Conservation (phyloP, 2,888 invertebrate species). For the Proisotoma minuta region DNA sequence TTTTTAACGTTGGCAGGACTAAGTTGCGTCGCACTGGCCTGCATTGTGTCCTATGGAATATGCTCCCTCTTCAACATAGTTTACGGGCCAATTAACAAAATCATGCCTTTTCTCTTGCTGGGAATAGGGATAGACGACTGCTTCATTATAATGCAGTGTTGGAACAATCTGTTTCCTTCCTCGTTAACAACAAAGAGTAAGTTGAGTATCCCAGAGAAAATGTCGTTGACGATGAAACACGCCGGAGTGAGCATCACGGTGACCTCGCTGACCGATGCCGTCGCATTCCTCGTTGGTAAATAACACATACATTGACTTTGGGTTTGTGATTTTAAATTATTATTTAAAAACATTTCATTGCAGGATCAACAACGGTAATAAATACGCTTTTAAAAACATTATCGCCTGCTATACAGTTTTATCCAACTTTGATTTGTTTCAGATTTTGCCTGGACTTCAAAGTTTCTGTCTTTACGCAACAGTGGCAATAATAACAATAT, state of each 20-base stretch:
- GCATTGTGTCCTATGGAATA: conserved; percentile 65
- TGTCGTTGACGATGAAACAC: conserved; percentile 68
- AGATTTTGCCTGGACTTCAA: conserved; percentile 72
- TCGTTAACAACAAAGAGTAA: conserved; percentile 11
- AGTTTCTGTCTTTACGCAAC: conserved; percentile 79
- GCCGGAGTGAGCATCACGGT: conserved; percentile 78
- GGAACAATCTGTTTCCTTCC: conserved; percentile 57
- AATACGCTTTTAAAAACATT: background rate
- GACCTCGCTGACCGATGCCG: conserved; percentile 75
- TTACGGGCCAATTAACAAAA: conserved; percentile 75
- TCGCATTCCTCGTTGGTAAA: conserved; percentile 61
- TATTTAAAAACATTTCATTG: background rate
- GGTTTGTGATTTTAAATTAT: background rate
- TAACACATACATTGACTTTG: background rate
- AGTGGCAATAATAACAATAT: conserved; percentile 68
- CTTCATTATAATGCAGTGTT: conserved; percentile 75
- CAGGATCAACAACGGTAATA: conserved; percentile 68
- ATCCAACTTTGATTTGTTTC: conserved; percentile 14
- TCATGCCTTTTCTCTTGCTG: conserved; percentile 73
- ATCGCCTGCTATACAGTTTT: conserved; percentile 40
- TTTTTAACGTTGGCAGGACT: conserved; percentile 65
- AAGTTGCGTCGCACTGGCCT: conserved; percentile 67
- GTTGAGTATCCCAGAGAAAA: conserved; percentile 57
- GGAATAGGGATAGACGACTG: conserved; percentile 72
- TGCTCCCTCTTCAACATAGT: conserved; percentile 66